Base-by-base conservation (phyloP, 2,113 vertebrate species). In the Manacus vitellinus region DNA sequence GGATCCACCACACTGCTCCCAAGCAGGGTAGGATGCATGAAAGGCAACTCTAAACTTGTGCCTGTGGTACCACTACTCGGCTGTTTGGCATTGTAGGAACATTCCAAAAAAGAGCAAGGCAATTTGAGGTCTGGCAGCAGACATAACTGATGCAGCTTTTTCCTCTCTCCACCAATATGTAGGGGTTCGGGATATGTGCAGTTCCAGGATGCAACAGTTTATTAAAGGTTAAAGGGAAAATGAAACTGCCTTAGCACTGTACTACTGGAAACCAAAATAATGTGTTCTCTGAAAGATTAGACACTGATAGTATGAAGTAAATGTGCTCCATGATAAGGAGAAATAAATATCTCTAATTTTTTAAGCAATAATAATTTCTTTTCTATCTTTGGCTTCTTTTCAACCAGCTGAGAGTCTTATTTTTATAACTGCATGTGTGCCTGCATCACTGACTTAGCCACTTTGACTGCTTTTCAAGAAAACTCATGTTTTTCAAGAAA, bases 121-220 rank as follows among this genome's bases (percentile, higher is more conserved):
- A 75, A 43, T 93, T 91, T 95, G 61, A 96, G 76, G 91, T 76
- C 61, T 47, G 84, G 41, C 82, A 94, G 66, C 18, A 93, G 75
- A 89, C 39, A 74, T 33, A 78, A 91, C 22, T 28, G 41, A 68
- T 31, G 35, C 28, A 82, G 18, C 14, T 91, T 95, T 93, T 93
- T 77, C 52, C 35, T 75, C n/a, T 62, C 63, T 87, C 43, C n/a
- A 55, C 59, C 18, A 31, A 1, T 68, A 54, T 24, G 6, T 33
- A 35, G 15, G 11, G 47, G 12, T n/a, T 84, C n/a, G 72, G 51
- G 35, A 27, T 35, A 65, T 21, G 12, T 61, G 72, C 49, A 76
- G 25, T 35, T 10, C 28, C 65, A 24, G 62, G 12, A 89, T 18
- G 43, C 14, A 94, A 66, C 9, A 62, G 21, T 28, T 75, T 67